Base-by-base conservation (phyloP, 35 echinoderm and acorn worm species). In the Patiria miniata region DNA sequence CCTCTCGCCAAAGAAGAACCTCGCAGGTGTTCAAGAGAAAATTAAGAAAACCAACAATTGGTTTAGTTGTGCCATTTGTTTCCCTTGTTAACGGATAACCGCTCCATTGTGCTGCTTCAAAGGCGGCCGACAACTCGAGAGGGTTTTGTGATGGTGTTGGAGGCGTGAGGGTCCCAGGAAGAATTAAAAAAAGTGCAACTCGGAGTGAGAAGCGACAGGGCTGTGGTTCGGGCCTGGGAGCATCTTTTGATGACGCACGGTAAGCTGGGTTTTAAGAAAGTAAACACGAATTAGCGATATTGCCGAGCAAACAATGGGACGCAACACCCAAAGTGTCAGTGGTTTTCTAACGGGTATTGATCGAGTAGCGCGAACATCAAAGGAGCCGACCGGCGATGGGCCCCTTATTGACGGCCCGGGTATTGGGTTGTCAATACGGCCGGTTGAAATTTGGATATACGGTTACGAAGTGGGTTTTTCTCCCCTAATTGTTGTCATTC, bases 1-100 rank as follows among this genome's bases (percentile, higher is more conserved):
- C 65, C 65, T 34, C 18, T 1, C 65, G 34, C 65, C 23, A 73
- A 73, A 60, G n/a, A 47, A 47, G 42, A 47, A 47, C 4, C 19
- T 22, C 34, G 26, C 65, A 73, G 65, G 65, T 73, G 65, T 73
- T 23, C 19, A 22, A 73, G 65, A 73, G 14, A 26, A 60, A 73
- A 73, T 73, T 73, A 73, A 73, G 65, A 73, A 73, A 73, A 73
- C 65, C 65, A 73, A 73, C 65, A 73, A 73, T 73, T 73, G 65
- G 65, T 73, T 73, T 73, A 73, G 65, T 73, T 32, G 65, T 32
- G 15, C 14, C 65, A 73, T 73, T 73, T 73, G 65, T 73, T 73
- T 73, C 65, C 34, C 65, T 73, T 30, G 65, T 73, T 73, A 73
- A 73, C 65, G 65, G 65, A 32, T 73, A 26, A 73, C 65, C 9